These are phyloP conservation scores for Bugulina stolonifera DNA, from an alignment of 2,888 invertebrate species.

Conservation along the genomic window DNA sequence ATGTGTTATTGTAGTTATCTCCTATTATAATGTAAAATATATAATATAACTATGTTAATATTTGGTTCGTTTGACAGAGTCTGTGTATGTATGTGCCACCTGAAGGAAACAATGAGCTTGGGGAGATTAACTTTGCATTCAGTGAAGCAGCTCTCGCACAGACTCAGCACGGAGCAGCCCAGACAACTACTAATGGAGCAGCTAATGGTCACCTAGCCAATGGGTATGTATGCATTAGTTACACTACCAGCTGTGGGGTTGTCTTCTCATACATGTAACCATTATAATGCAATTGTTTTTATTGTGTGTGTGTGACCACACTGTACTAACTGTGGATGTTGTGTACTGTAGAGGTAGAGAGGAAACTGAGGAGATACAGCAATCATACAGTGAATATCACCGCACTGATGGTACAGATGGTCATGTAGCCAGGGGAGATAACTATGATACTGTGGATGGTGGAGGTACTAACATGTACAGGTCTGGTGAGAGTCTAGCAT, in stretches of 20 bases:
- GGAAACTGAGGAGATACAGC: constrained; percentile 18
- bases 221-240: constrained; percentile 1
- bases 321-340: neutral
- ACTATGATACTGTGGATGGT: neutral
- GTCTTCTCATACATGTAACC: no score
- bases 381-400: constrained; percentile 17
- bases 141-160: constrained; percentile 20
- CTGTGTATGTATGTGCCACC: constrained; percentile 50
- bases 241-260: neutral
- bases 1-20: no score
- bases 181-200: neutral
- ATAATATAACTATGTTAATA: neutral
- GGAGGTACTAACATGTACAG: neutral
- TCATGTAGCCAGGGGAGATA: neutral
- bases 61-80: constrained; percentile 35
- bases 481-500: neutral
- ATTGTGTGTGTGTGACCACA: neutral
- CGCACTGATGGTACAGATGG: neutral
- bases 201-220: neutral
- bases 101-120: constrained; percentile 42
- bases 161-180: constrained; percentile 8
- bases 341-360: constrained; percentile 5
- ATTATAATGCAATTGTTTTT: no score
- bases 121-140: constrained; percentile 38
- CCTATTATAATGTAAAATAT: neutral